phyloP scores from a whole-genome alignment of 2,888 invertebrate genomes.

The Rugalucina vietnamica region DNA sequence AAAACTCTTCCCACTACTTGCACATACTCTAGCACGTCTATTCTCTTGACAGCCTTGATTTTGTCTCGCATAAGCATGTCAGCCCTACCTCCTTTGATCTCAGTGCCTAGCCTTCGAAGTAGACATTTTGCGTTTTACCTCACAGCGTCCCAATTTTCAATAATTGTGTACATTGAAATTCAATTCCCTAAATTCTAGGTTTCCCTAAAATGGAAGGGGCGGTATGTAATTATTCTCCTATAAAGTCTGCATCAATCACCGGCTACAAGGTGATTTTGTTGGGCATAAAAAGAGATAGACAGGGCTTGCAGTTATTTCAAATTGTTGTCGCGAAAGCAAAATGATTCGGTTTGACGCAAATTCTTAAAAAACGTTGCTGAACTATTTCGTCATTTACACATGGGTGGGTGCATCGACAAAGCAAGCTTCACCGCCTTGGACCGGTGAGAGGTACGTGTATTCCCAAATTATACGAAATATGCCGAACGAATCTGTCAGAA shows the following conservation, averaged over 20 bases:
- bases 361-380: neutral
- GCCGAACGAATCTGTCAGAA: neutral
- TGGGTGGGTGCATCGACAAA: neutral
- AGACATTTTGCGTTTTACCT: too few species aligned
- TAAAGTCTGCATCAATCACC: neutral
- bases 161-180: neutral
- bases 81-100: too few species aligned
- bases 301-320: neutral
- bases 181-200: slow-evolving; percentile 7
- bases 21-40: too few species aligned
- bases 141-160: neutral
- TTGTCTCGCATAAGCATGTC: too few species aligned
- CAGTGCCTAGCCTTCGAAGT: too few species aligned
- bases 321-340: neutral
- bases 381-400: neutral
- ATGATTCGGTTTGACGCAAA: neutral
- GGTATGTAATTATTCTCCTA: neutral
- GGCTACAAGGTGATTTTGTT: neutral
- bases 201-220: neutral
- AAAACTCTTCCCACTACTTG: too few species aligned
- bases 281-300: neutral
- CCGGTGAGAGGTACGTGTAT: neutral
- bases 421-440: neutral
- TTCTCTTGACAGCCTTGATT: too few species aligned
- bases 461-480: neutral